Percentiles rank a stretch among this genome's conserved stretches.
These are phyloP conservation scores for Stegodyphus mimosarum DNA, from an alignment of 1,140 invertebrate genomes.

Conservation along the genomic window DNA sequence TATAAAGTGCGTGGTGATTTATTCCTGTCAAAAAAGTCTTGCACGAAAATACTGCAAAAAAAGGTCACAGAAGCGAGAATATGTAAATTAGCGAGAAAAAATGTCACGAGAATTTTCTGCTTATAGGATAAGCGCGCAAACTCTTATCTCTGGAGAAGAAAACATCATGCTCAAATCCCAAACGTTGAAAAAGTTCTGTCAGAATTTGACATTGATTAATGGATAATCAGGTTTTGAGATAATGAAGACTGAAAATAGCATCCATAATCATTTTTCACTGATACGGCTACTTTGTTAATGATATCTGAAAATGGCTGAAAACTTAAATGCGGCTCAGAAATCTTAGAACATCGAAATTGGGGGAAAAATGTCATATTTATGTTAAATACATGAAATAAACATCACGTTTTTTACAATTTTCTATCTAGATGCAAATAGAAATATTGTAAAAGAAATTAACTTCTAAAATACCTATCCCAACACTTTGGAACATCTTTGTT, in stretches of 20 bases:
- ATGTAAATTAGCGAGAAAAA: neutral
- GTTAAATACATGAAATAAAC: too few species aligned
- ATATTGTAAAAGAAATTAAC: too few species aligned
- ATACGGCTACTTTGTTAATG: slow-evolving; percentile 32
- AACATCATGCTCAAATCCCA: slow-evolving; percentile 38
- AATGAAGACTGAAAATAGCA: slow-evolving; percentile 55
- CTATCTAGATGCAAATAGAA: too few species aligned
- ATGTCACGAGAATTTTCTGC: neutral
- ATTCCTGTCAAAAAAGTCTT: too few species aligned
- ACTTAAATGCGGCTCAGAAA: neutral
- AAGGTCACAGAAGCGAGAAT: too few species aligned
- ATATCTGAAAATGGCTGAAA: neutral
- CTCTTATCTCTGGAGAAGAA: slow-evolving; percentile 6
- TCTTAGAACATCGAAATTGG: too few species aligned
- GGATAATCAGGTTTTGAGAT: slow-evolving; percentile 46
- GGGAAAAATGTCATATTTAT: too few species aligned
- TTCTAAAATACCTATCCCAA: too few species aligned
- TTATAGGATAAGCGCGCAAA: slow-evolving; percentile 11
- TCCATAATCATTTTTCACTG: slow-evolving; percentile 43
- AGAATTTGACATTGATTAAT: slow-evolving; percentile 56
- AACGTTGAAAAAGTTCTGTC: slow-evolving; percentile 26
- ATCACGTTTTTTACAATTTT: too few species aligned
- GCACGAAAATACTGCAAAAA: too few species aligned
- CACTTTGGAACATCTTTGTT: too few species aligned
- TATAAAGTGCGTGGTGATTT: too few species aligned